Evolutionary conservation across 2,888 invertebrate genomes (phyloP).

Genomic region (Drosophila austrosaltans): DNA sequence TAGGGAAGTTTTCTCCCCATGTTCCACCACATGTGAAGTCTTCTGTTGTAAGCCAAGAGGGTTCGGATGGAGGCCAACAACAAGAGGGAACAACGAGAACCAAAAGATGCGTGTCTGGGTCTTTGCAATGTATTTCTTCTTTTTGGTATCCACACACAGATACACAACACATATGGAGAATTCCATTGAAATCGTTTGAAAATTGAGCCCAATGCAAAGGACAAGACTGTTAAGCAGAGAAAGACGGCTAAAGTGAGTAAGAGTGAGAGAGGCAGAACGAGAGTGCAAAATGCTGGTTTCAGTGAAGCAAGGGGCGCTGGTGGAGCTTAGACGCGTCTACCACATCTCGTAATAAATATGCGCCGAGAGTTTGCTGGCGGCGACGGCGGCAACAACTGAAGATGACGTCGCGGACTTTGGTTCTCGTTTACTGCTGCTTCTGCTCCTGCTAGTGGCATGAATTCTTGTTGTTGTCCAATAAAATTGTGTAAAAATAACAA

Average conservation of each 20-base stretch:
- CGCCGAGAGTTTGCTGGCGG: conserved; percentile 51
- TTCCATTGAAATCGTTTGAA: conserved; percentile 76
- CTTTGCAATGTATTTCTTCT: conserved; percentile 36
- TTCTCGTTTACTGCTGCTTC: conserved; percentile 3
- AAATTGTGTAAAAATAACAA: conserved; percentile 75
- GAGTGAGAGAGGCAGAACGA: not conserved
- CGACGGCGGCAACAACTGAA: conserved; percentile 40
- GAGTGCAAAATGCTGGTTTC: conserved; percentile 1
- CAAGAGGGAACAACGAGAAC: conserved; percentile 17
- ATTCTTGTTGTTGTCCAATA: conserved; percentile 42
- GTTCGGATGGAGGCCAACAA: conserved; percentile 24
- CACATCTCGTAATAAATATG: conserved; percentile 70
- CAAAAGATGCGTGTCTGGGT: conserved; percentile 58
- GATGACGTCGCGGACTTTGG: conserved; percentile 47
- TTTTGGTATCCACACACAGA: conserved; percentile 8
- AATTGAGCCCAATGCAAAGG: conserved; percentile 59
- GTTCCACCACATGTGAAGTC: conserved; percentile 17
- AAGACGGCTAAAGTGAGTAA: not conserved
- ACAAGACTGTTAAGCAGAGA: conserved; percentile 14
- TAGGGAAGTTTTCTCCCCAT: conserved; percentile 40
- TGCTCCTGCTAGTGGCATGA: conserved; percentile 35
- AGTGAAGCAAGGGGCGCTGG: conserved; percentile 1
- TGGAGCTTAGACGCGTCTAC: conserved; percentile 50
- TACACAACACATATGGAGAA: conserved; percentile 53
- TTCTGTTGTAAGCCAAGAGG: conserved; percentile 22